A percentile compares a stretch with the other conserved stretches of the same genome.
Conservation (phyloP, 2,113 vertebrate genomes). For the Heteronetta atricapilla region DNA sequence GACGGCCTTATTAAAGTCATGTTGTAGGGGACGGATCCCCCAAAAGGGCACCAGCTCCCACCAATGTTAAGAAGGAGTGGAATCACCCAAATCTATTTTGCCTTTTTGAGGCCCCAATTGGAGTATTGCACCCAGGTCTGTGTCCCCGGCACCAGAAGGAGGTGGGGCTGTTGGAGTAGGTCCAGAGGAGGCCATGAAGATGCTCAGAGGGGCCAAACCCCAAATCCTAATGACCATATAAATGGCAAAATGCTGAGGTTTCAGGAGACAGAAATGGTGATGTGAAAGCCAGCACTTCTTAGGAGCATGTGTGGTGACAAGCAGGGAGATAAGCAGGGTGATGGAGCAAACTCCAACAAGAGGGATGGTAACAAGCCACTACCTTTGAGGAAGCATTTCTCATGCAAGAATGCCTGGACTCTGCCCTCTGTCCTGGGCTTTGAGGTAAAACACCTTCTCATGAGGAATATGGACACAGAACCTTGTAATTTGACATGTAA, state of each 20-base stretch:
- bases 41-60: neutral
- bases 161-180: no score
- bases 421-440: neutral
- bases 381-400: neutral
- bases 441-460: neutral
- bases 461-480: neutral
- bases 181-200: no score
- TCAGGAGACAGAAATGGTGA: neutral
- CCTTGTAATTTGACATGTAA: neutral
- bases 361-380: neutral
- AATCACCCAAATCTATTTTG: neutral
- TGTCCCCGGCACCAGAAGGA: no score
- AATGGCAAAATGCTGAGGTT: accelerated
- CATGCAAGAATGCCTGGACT: neutral
- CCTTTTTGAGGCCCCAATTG: no score
- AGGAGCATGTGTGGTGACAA: neutral
- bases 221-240: neutral
- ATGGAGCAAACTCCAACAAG: neutral
- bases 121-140: no score
- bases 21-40: neutral
- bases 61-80: neutral
- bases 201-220: neutral
- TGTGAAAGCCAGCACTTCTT: neutral
- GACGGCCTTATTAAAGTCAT: neutral
- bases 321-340: neutral